A percentile compares a stretch with the other conserved stretches of the same genome.
Conservation (phyloP, 2,797 vertebrate species). For the Gadopsis bispinosus region DNA sequence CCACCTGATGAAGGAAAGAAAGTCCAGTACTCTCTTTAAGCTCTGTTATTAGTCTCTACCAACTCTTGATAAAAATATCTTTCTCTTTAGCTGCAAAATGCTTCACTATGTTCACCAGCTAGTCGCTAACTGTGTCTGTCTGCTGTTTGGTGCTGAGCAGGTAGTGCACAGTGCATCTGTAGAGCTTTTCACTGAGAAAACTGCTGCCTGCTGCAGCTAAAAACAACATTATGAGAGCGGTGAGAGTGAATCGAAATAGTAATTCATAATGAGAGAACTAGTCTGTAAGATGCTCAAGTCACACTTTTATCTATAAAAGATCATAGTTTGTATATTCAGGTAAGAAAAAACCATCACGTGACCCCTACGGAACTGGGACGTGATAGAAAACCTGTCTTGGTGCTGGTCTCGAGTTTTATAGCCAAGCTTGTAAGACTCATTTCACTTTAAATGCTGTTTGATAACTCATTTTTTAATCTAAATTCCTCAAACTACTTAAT, state of each 20-base stretch:
- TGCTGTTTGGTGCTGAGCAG: not conserved
- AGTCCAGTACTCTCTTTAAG: not conserved
- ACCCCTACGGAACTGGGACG: too few species aligned
- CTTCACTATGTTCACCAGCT: not conserved
- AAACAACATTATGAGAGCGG: not conserved
- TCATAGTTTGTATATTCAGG: not conserved
- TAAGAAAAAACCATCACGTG: not conserved
- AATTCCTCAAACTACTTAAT: conserved; percentile 45
- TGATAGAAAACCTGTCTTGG: not conserved
- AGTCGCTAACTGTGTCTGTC: not conserved
- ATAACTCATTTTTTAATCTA: conserved; percentile 9
- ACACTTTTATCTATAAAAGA: not conserved
- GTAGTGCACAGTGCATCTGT: not conserved
- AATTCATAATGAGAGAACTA: not conserved
- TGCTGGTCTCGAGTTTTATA: not conserved
- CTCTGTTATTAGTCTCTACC: not conserved
- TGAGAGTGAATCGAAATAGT: not conserved
- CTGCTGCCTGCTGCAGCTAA: not conserved
- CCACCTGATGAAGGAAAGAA: not conserved
- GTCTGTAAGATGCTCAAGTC: not conserved
- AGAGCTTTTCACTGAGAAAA: not conserved
- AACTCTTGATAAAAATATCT: not conserved
- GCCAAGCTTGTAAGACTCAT: not conserved
- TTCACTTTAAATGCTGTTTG: conserved; percentile 15
- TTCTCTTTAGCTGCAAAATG: not conserved